These are phyloP conservation scores for Beris chalybata DNA, from an alignment of 2,888 invertebrate species.

Conservation along the genomic window DNA sequence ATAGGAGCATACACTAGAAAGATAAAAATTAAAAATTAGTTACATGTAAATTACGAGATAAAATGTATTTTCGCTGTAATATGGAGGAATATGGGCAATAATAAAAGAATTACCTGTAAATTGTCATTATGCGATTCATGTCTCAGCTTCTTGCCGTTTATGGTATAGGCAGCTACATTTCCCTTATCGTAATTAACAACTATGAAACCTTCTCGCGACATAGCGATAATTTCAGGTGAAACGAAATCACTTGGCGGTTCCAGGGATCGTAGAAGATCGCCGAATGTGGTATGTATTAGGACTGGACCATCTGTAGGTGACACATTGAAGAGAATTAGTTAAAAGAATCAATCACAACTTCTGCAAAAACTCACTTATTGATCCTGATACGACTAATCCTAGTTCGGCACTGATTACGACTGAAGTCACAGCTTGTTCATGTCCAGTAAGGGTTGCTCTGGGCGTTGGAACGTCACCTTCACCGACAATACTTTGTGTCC, in stretches of 20 bases:
- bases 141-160: conserved; percentile 87
- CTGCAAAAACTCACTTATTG: conserved; percentile 61
- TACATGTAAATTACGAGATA: background rate
- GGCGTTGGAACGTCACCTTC: conserved; percentile 96
- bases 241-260: conserved; percentile 76
- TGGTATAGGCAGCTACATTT: conserved; percentile 90
- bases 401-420: conserved; percentile 97
- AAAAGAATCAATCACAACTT: conserved; percentile 9
- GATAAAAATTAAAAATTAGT: conserved; percentile 30
- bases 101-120: conserved; percentile 71
- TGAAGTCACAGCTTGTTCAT: conserved; percentile 93
- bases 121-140: conserved; percentile 93
- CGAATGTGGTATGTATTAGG: conserved; percentile 96
- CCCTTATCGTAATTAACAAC: conserved; percentile 92
- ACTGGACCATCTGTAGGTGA: conserved; percentile 82
- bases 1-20: conserved; percentile 83
- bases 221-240: conserved; percentile 83
- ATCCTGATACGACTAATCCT: conserved; percentile 95
- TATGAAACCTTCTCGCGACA: conserved; percentile 95
- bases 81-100: background rate
- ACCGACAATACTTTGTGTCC: conserved; percentile 96
- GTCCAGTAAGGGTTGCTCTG: conserved; percentile 94
- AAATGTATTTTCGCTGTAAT: background rate
- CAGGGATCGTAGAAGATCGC: conserved; percentile 90
- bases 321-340: conserved; percentile 18